Evolutionary conservation across 2,797 vertebrate genomes (phyloP).

Genomic region (Leptatherina wallacei): DNA sequence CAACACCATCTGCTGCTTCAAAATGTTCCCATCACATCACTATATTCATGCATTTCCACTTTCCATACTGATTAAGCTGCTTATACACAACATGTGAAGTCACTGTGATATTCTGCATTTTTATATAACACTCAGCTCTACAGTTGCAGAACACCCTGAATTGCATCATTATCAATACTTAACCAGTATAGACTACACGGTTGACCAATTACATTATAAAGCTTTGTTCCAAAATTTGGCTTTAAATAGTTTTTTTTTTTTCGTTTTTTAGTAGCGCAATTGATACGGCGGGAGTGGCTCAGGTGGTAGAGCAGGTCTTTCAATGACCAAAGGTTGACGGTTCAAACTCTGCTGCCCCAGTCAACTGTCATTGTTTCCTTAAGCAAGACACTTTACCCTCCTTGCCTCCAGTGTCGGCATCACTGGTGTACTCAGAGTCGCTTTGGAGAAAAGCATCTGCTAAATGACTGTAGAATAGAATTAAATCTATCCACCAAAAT

Average conservation of each 20-base stretch:
- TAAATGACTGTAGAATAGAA: too few species aligned
- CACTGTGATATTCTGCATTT: neutral
- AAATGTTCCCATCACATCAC: neutral
- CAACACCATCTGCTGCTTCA: conserved; percentile 23
- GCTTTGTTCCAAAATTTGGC: neutral
- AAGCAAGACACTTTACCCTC: too few species aligned
- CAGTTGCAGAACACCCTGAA: neutral
- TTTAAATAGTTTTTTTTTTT: neutral
- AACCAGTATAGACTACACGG: neutral
- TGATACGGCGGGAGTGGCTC: too few species aligned
- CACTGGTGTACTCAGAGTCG: too few species aligned
- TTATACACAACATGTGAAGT: neutral
- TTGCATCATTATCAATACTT: neutral
- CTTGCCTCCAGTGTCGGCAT: too few species aligned
- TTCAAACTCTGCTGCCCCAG: too few species aligned
- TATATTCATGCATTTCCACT: conserved; percentile 2
- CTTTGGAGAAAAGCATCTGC: too few species aligned
- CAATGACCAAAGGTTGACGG: too few species aligned
- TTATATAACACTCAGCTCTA: neutral
- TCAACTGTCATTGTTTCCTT: too few species aligned
- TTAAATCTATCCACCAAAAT: too few species aligned
- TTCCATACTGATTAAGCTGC: neutral
- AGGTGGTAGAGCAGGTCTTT: too few species aligned
- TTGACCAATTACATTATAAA: neutral
- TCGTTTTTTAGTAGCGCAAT: too few species aligned